Percentiles rank a stretch among this genome's conserved stretches.
Evolutionary conservation across 2,888 invertebrate species (phyloP).

Genomic region (Oscheius sp.): DNA sequence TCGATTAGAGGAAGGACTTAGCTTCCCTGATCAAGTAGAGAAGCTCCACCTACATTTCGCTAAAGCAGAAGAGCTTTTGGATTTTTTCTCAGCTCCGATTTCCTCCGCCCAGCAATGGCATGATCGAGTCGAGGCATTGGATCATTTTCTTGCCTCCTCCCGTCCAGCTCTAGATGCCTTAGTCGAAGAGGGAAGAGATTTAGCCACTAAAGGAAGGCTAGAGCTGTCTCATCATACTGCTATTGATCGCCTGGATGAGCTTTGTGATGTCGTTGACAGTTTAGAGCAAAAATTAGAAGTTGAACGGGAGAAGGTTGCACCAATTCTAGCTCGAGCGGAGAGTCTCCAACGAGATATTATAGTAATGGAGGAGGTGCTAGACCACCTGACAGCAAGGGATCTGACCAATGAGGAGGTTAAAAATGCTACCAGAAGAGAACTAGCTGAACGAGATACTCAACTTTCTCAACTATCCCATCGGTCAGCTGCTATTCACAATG

Average conservation of each 20-base stretch:
- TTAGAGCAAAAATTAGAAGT: constrained; percentile 31
- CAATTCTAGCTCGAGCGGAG: constrained; percentile 15
- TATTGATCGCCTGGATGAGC: constrained; percentile 62
- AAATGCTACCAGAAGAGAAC: constrained; percentile 51
- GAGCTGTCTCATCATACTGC: constrained; percentile 62
- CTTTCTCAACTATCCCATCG: constrained; percentile 53
- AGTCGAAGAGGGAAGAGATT: constrained; percentile 55
- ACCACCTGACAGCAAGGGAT: constrained; percentile 3
- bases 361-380: constrained; percentile 20
- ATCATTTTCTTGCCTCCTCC: constrained; percentile 37
- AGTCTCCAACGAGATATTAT: constrained; percentile 3
- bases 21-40: constrained; percentile 31
- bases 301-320: constrained; percentile 16
- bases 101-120: constrained; percentile 42
- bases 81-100: constrained; percentile 55
- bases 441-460: constrained; percentile 54
- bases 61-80: constrained; percentile 42
- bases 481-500: constrained; percentile 52
- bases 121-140: constrained; percentile 24
- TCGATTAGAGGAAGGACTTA: not conserved
- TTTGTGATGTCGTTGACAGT: constrained; percentile 1
- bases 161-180: constrained; percentile 53
- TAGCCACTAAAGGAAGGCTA: constrained; percentile 63
- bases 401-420: constrained; percentile 27
- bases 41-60: constrained; percentile 37